Evolutionary conservation across 2,888 invertebrate genomes (phyloP).

Genomic region (Cataglyphis altisquamis): DNA sequence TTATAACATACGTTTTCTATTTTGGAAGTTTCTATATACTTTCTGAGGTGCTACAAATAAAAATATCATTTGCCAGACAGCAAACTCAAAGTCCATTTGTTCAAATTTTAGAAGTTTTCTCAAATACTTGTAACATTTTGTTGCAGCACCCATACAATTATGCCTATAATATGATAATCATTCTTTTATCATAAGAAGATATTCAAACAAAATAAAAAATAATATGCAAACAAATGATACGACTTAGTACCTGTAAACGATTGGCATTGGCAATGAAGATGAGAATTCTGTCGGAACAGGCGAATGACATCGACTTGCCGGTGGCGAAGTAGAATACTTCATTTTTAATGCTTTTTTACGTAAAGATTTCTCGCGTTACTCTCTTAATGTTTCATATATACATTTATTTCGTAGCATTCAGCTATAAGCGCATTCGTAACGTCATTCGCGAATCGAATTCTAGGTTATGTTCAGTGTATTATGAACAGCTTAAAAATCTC

Average conservation of each 20-base stretch:
- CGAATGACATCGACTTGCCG: slow-evolving; percentile 86
- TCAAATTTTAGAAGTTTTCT: slow-evolving; percentile 94
- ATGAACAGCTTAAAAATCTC: background rate
- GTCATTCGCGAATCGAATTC: background rate
- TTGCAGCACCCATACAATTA: slow-evolving; percentile 93
- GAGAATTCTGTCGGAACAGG: slow-evolving; percentile 84
- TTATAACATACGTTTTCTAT: slow-evolving; percentile 96
- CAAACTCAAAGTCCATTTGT: slow-evolving; percentile 99
- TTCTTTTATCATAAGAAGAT: slow-evolving; percentile 76
- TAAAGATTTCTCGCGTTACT: background rate
- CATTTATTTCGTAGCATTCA: background rate
- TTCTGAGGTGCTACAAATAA: slow-evolving; percentile 97
- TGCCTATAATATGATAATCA: slow-evolving; percentile 85
- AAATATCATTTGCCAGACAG: slow-evolving; percentile 99
- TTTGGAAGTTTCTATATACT: slow-evolving; percentile 98
- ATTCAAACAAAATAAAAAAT: background rate
- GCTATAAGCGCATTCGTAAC: background rate
- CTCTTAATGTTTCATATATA: background rate
- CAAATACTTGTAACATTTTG: slow-evolving; percentile 95
- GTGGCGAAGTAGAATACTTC: slow-evolving; percentile 90
- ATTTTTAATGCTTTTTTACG: slow-evolving; percentile 80
- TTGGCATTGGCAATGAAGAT: slow-evolving; percentile 91
- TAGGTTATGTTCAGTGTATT: slow-evolving; percentile 21
- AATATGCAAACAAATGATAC: background rate
- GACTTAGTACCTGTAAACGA: slow-evolving; percentile 79